Percentiles rank a stretch among this genome's conserved stretches.
Conservation (phyloP, 2,797 vertebrate species). For the Falco columbarius region DNA sequence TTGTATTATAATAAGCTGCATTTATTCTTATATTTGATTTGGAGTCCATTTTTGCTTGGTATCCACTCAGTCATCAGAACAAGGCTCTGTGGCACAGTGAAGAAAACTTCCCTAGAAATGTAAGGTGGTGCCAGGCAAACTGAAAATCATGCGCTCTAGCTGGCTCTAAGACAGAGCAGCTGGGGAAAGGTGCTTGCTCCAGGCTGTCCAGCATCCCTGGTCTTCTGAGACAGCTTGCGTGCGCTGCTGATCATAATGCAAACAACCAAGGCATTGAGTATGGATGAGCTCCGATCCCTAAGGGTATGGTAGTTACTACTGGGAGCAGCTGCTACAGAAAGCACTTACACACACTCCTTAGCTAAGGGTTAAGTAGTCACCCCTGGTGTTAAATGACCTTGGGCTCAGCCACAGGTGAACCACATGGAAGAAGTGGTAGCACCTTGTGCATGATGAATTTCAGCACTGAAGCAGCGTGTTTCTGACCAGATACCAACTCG, state of each 20-base stretch:
- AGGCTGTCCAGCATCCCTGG: not conserved
- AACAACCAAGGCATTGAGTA: not conserved
- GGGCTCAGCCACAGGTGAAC: not conserved
- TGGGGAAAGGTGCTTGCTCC: not conserved
- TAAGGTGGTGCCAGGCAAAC: not conserved
- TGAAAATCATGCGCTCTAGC: fast-evolving
- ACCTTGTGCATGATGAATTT: not conserved
- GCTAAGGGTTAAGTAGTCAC: not conserved
- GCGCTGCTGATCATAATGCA: not conserved
- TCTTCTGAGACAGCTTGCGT: not conserved
- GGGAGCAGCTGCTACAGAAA: not conserved
- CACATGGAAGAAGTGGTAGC: fast-evolving
- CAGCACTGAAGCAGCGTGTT: not conserved
- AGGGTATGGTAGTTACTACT: not conserved
- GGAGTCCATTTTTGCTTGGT: too few species aligned
- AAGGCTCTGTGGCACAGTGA: not conserved
- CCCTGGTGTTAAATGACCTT: not conserved
- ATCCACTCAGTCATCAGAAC: too few species aligned
- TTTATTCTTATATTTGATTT: too few species aligned
- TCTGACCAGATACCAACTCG: fast-evolving
- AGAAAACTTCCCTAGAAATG: not conserved
- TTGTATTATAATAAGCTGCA: too few species aligned
- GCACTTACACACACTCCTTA: not conserved
- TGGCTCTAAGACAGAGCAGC: not conserved
- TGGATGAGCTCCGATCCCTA: not conserved